Evolutionary conservation across 2,888 invertebrate species (phyloP).

Genomic region (Drepanosiphum platanoidis): DNA sequence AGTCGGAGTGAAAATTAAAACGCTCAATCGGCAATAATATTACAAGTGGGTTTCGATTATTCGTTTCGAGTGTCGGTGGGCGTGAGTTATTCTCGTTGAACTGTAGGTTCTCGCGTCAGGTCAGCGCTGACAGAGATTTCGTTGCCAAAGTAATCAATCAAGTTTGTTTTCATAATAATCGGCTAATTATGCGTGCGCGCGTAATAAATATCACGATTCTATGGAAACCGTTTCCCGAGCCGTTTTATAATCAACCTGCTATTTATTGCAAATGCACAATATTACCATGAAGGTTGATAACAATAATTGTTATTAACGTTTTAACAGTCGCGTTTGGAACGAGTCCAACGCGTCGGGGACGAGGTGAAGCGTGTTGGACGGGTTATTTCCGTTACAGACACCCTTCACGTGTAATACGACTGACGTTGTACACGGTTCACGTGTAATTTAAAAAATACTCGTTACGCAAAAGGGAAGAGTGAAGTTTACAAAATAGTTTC

Average conservation of each 20-base stretch:
- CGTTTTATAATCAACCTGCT: neutral
- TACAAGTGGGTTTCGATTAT: no score
- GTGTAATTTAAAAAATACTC: no score
- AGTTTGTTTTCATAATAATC: neutral
- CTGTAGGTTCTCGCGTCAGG: no score
- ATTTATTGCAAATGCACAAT: neutral
- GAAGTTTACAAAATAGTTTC: no score
- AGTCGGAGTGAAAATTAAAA: no score
- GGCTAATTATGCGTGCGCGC: neutral
- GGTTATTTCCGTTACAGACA: neutral
- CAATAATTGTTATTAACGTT: no score
- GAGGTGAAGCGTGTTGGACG: neutral
- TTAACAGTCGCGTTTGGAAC: no score
- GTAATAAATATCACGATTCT: neutral
- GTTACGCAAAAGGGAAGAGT: no score
- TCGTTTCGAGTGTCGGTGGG: no score
- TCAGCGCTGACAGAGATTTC: no score
- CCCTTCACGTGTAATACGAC: neutral
- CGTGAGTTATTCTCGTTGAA: no score
- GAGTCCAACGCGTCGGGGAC: neutral
- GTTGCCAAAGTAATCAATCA: neutral
- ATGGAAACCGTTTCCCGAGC: neutral
- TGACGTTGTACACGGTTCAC: neutral
- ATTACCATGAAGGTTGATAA: neutral
- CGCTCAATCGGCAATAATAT: no score